Evolutionary conservation across 2,888 invertebrate genomes (phyloP).

Genomic region (Tineola bisselliella): DNA sequence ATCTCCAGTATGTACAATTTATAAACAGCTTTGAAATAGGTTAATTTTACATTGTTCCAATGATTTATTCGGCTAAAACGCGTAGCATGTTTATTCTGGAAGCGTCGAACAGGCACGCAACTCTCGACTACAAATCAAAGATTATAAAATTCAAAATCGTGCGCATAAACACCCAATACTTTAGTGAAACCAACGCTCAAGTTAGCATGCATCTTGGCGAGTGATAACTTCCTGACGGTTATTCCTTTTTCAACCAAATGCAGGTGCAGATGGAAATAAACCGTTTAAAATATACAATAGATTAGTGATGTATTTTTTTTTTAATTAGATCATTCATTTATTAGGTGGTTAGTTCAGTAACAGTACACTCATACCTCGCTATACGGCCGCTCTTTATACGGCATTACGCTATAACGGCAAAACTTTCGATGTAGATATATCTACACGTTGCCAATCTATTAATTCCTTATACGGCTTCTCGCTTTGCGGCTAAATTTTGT

Average conservation of each 20-base stretch:
- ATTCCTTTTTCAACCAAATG: neutral
- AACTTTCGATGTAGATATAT: too few relatives aligned
- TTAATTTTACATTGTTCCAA: conserved; percentile 4
- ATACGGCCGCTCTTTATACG: too few relatives aligned
- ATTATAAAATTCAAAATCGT: neutral
- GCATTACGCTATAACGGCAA: too few relatives aligned
- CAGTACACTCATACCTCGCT: too few relatives aligned
- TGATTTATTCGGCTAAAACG: neutral
- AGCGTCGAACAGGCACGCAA: neutral
- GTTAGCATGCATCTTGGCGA: neutral
- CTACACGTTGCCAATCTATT: too few relatives aligned
- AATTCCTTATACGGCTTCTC: too few relatives aligned
- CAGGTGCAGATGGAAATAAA: conserved; percentile 4
- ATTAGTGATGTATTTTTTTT: too few relatives aligned
- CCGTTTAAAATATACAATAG: neutral
- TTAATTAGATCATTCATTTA: too few relatives aligned
- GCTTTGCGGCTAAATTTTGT: too few relatives aligned
- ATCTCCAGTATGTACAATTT: neutral
- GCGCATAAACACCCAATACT: neutral
- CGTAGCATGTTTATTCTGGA: neutral
- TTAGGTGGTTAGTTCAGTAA: too few relatives aligned
- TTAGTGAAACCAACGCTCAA: neutral
- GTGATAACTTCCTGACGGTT: conserved; percentile 1
- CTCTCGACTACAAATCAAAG: neutral
- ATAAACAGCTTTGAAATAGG: neutral